Evolutionary conservation across 1,140 invertebrate species (phyloP), one percentile per base, ranked within the genome.

Genomic region (Temnothorax curvispinosus): DNA sequence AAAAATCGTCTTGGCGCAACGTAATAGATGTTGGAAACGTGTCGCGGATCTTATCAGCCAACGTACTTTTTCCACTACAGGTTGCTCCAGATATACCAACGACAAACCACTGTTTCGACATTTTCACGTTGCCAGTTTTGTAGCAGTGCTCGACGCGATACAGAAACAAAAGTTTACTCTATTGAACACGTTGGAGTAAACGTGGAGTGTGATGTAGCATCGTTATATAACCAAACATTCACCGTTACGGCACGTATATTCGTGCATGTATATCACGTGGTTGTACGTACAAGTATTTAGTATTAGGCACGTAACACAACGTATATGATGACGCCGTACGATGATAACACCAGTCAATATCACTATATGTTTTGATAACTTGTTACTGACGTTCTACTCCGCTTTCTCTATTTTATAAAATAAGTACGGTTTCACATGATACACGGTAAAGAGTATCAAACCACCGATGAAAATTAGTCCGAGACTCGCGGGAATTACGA

Each of bases 1-100:
- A 98, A 94, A 98, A 98, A 90, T 96, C 93, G 93, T 98, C 98
- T 94, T 98, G 98, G 87, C 96, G 96, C 15, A 98, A 95, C 0
- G 97, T 64, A 54, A 96, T 93, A 0, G 96, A 96, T 50, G 96
- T 95, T 67, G 95, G 93, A 27, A 96, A 95, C 41, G 94, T 94
- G 60, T 96, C 93, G 4, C 95, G 93, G 9, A 98, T 87, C 87
- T 95, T 95, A 35, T 95, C 96, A 0, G 97, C 96, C 21, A 98
- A 88, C 0, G 97, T 97, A 1, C 97, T 97, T 95, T 98, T 98
- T 54, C 98, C 98, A 67, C 97, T 97, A 89, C 97, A 97, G 0
- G 98, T 98, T 4, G 97, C 96, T 1, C 98, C 98, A 13, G 97
- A 97, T 87, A 98, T 96, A 32, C 97, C 98, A 77, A 98, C 95